Percentiles rank a stretch among this genome's conserved stretches.
These are phyloP conservation scores for Urocitellus parryii DNA, from an alignment of 2,113 vertebrate genomes.

Conservation along the genomic window DNA sequence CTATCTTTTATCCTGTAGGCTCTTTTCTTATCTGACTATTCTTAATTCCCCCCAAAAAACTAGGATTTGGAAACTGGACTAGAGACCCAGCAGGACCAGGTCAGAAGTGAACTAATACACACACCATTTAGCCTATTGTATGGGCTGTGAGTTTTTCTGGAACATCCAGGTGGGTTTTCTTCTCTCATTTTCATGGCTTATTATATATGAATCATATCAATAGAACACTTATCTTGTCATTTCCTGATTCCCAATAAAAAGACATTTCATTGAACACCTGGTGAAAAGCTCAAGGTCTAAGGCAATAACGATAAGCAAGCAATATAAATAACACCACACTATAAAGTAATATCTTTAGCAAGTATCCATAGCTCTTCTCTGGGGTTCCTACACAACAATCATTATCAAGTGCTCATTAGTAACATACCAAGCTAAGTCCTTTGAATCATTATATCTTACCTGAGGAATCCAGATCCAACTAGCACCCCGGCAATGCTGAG, in stretches of 20 bases:
- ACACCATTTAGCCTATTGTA: neutral
- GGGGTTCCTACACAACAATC: neutral
- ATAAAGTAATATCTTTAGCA: neutral
- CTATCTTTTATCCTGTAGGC: neutral
- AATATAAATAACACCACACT: neutral
- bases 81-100: too few species aligned
- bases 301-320: neutral
- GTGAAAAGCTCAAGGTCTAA: neutral
- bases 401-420: neutral
- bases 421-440: neutral
- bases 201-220: neutral
- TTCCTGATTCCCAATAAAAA: neutral
- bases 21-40: neutral
- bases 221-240: neutral
- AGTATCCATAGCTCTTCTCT: neutral
- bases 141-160: neutral
- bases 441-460: conserved; percentile 85
- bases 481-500: conserved; percentile 94
- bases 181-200: neutral
- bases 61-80: neutral
- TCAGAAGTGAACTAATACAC: neutral
- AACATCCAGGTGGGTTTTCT: neutral
- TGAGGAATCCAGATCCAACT: conserved; percentile 94
- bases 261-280: neutral
- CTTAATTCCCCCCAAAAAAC: conserved; percentile 16